A percentile compares a stretch with the other conserved stretches of the same genome.
phyloP scores from a whole-genome alignment of 2,888 invertebrate genomes.

The Athrips mouffetella region DNA sequence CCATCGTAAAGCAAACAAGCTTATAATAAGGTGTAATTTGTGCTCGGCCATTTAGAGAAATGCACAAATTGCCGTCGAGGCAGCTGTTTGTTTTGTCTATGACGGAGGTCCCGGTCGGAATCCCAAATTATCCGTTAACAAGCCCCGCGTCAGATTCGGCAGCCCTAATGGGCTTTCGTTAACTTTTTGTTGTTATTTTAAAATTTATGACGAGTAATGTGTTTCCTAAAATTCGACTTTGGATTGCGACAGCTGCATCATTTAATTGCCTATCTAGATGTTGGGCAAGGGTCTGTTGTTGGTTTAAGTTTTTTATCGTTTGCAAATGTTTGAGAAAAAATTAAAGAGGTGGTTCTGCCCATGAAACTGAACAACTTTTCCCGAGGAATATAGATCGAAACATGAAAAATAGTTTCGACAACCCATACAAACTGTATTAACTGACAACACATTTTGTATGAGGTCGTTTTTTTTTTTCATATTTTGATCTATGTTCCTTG shows the following conservation, averaged over 20 bases:
- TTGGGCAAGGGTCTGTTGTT: constrained; percentile 25
- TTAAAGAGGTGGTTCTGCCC: too few relatives aligned
- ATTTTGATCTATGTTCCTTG: too few relatives aligned
- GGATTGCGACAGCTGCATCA: constrained; percentile 62
- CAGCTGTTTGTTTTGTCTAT: constrained; percentile 79
- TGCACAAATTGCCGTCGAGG: constrained; percentile 72
- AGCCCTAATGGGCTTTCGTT: constrained; percentile 78
- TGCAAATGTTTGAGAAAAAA: not conserved
- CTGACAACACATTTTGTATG: too few relatives aligned
- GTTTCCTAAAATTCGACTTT: constrained; percentile 61
- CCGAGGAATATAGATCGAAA: too few relatives aligned
- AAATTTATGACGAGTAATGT: constrained; percentile 71
- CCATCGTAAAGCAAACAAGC: constrained; percentile 79
- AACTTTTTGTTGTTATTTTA: constrained; percentile 70
- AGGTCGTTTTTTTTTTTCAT: too few relatives aligned
- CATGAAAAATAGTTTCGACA: too few relatives aligned
- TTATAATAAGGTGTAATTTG: constrained; percentile 79
- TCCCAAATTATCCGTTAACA: constrained; percentile 76
- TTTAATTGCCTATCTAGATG: constrained; percentile 51
- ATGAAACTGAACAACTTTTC: too few relatives aligned
- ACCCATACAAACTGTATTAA: too few relatives aligned
- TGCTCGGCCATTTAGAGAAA: constrained; percentile 78
- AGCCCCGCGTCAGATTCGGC: constrained; percentile 78
- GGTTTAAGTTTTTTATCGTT: constrained; percentile 6
- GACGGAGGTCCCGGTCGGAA: constrained; percentile 69